Base-by-base conservation (phyloP, 1,140 invertebrate genomes). In the Lepidostoma basale region DNA sequence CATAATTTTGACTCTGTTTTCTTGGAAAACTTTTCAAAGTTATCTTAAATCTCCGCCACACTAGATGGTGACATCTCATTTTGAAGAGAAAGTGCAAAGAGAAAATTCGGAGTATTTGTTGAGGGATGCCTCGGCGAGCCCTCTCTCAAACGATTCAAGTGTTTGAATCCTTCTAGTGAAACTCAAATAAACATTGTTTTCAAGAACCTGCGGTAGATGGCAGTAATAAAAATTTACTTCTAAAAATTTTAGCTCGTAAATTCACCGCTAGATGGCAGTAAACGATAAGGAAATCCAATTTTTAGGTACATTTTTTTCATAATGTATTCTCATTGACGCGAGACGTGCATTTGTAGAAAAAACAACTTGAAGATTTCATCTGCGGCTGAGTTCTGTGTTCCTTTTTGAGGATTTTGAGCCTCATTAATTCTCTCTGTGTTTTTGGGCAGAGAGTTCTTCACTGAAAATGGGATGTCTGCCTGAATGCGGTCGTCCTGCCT, bases 391-490 rank as follows among this genome's bases (percentile, higher is more conserved):
- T 23, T n/a, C 22, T 22, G 23, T 14, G 26, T 30, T 54, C 44
- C 20, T 54, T 28, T 28, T n/a, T n/a, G 16, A 26, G 49, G 8
- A 28, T 54, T 54, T 52, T 54, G 5, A 30, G 49, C 25, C 49
- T 54, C 49, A 54, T 54, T 54, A 28, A 54, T 54, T 54, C 49
- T 54, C 33, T 36, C 49, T 54, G 49, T 54, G 49, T 54, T 54
- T 36, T 54, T 54, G 23, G 49, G 25, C 26, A 14, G 49, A 28
- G 23, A 14, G 49, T 54, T 3, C 49, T 54, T 54, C 49, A 54
- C n/a, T 36, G 25, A 54, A 30, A 54, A 30, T 54, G 49, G 26
- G 9, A 30, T 30, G 23, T 54, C n/a, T 54, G 22, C 25, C 12
- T 49, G 45, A 49, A 49, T 25, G 26, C 28, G 30, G 23, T 6